These are phyloP conservation scores for Hololepta plana DNA, from an alignment of 2,888 invertebrate genomes.

Conservation along the genomic window DNA sequence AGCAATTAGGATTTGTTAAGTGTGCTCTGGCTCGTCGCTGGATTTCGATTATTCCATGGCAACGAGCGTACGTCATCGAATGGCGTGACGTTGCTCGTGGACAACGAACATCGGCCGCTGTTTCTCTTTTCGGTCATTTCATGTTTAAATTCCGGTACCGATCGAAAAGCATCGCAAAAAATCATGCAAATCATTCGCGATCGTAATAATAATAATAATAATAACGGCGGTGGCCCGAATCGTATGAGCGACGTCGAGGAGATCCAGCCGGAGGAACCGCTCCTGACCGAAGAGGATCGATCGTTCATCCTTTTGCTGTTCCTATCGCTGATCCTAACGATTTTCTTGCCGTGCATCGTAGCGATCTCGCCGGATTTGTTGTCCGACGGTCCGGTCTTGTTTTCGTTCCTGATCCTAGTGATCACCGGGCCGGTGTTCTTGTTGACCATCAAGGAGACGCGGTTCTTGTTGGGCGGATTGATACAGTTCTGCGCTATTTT, in stretches of 20 bases:
- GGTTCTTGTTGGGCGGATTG: conserved; percentile 11
- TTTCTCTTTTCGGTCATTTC: no score
- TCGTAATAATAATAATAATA: conserved; percentile 3
- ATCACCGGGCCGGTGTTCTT: conserved; percentile 13
- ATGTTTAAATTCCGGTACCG: no score
- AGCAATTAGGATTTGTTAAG: no score
- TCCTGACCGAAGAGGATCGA: conserved; percentile 15
- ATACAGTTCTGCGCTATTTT: no score
- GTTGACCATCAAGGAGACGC: conserved; percentile 12
- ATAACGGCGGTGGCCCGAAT: no score
- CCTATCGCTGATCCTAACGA: conserved; percentile 14
- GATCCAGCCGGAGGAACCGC: conserved; percentile 6
- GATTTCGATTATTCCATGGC: neutral
- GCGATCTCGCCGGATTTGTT: conserved; percentile 14
- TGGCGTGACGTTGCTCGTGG: neutral
- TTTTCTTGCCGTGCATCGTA: conserved; percentile 14
- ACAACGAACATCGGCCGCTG: neutral
- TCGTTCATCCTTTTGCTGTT: conserved; percentile 14
- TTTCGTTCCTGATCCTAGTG: conserved; percentile 10
- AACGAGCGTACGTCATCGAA: conserved; percentile 1
- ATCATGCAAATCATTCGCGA: no score
- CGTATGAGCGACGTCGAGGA: no score
- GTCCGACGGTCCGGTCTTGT: conserved; percentile 12
- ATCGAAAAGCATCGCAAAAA: no score
- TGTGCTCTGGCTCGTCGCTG: no score